Conservation (phyloP, 2,888 invertebrate genomes). For the Pachliopta kotzebuea region DNA sequence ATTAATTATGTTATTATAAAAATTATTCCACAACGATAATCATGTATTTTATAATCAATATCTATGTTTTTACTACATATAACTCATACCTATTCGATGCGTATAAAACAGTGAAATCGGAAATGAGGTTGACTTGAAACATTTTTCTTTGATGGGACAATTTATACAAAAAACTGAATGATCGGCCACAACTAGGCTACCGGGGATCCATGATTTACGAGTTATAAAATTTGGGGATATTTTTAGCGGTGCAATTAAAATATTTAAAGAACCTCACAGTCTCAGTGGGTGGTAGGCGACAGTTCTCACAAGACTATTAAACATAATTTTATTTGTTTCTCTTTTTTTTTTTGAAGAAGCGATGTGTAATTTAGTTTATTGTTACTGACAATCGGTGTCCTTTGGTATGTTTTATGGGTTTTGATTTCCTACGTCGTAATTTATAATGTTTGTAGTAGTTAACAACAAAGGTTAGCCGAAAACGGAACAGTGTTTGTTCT, state of each 20-base stretch:
- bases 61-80: neutral
- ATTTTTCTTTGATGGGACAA: slow-evolving; percentile 30
- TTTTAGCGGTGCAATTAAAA: slow-evolving; percentile 78
- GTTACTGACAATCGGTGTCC: slow-evolving; percentile 45
- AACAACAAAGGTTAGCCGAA: slow-evolving; percentile 2
- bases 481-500: neutral
- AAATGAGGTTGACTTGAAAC: slow-evolving; percentile 18
- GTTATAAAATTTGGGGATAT: slow-evolving; percentile 67
- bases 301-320: slow-evolving; percentile 79
- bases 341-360: slow-evolving; percentile 47
- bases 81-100: neutral
- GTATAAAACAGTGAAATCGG: slow-evolving; percentile 7
- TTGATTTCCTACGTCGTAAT: slow-evolving; percentile 39
- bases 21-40: neutral
- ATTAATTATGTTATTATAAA: too few relatives aligned
- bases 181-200: slow-evolving; percentile 51
- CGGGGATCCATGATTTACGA: slow-evolving; percentile 75
- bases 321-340: slow-evolving; percentile 75
- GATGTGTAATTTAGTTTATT: slow-evolving; percentile 50
- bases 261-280: slow-evolving; percentile 66
- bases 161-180: slow-evolving; percentile 34
- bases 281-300: slow-evolving; percentile 77
- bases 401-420: slow-evolving; percentile 50
- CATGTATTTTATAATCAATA: neutral
- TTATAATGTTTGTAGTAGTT: slow-evolving; percentile 10